A percentile compares a stretch with the other conserved stretches of the same genome.
Evolutionary conservation across 2,113 vertebrate genomes (phyloP).

Genomic region (Scomber japonicus): DNA sequence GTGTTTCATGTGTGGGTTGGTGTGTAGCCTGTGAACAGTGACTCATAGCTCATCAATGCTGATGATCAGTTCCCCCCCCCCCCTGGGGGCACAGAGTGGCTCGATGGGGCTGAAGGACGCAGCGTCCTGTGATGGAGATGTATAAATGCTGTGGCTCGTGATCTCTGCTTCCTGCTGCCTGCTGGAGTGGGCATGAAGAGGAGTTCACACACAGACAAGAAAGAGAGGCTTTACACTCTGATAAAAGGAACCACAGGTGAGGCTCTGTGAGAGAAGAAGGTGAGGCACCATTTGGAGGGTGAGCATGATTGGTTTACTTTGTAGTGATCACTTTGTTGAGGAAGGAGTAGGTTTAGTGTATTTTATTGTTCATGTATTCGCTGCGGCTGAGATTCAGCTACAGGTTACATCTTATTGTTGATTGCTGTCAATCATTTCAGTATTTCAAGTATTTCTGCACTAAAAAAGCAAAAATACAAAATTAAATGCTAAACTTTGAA

Average conservation of each 20-base stretch:
- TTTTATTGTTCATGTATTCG: neutral
- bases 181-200: conserved; percentile 53
- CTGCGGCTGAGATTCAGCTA: neutral
- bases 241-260: conserved; percentile 69
- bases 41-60: conserved; percentile 49
- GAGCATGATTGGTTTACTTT: neutral
- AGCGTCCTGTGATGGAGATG: conserved; percentile 58
- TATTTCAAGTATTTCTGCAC: neutral
- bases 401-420: neutral
- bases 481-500: neutral
- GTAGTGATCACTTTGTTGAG: neutral
- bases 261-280: conserved; percentile 41
- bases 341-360: neutral
- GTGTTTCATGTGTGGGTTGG: conserved; percentile 10
- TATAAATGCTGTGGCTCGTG: conserved; percentile 76
- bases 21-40: conserved; percentile 10
- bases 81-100: conserved; percentile 41
- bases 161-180: conserved; percentile 23
- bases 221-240: conserved; percentile 35
- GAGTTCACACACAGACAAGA: conserved; percentile 33
- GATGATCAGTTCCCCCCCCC: conserved; percentile 65
- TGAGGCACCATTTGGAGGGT: conserved; percentile 14
- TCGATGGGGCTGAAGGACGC: conserved; percentile 80
- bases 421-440: neutral
- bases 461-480: neutral